phyloP scores from a whole-genome alignment of 2,797 vertebrate species.

The Notamacropus eugenii region DNA sequence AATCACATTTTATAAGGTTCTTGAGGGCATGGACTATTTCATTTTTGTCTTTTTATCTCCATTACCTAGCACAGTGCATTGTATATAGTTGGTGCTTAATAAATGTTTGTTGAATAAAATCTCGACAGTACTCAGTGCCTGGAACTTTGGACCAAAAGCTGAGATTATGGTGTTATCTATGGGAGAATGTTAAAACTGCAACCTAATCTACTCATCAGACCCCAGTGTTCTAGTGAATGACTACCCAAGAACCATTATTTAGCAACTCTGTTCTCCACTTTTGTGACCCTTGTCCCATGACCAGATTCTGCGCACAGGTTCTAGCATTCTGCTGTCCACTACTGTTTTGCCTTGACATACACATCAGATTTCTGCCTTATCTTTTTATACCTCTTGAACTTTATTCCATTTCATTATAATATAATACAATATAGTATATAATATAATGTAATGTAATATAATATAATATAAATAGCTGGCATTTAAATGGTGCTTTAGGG shows the following conservation, averaged over 20 bases:
- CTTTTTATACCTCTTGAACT: neutral
- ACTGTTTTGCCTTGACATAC: neutral
- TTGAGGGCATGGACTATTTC: neutral
- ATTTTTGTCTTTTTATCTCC: neutral
- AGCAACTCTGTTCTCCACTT: neutral
- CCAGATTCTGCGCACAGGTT: neutral
- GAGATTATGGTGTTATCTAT: neutral
- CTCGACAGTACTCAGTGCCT: too few relatives aligned
- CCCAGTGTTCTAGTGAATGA: accelerated
- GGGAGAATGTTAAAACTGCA: neutral
- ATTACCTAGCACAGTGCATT: neutral
- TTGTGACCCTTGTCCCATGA: neutral
- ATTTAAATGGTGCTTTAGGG: neutral
- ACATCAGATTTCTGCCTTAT: neutral
- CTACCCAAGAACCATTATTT: neutral
- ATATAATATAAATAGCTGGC: neutral
- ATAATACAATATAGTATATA: too few relatives aligned
- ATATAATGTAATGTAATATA: too few relatives aligned
- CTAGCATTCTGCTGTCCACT: neutral
- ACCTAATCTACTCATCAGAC: too few relatives aligned
- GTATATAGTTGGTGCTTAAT: neutral
- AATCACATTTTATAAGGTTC: neutral
- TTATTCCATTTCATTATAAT: neutral
- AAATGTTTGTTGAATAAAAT: slow-evolving; percentile 51
- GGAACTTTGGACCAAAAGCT: neutral